Evolutionary conservation across 2,888 invertebrate species (phyloP), one percentile per base, ranked within the genome.

Genomic region (Mamestra brassicae): DNA sequence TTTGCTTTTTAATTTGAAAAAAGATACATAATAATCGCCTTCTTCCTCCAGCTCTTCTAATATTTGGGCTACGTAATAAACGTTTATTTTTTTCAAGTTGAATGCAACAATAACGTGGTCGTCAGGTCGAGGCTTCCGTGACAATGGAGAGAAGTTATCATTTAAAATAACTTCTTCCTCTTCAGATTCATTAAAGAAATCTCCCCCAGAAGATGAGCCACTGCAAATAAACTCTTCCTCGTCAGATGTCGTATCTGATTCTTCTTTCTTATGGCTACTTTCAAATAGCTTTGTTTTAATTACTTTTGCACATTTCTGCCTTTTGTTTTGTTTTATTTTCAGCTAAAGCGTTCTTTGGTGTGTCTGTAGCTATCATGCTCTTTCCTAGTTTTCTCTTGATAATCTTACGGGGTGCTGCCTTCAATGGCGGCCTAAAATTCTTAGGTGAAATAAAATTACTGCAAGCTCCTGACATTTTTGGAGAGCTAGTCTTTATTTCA

Each of bases 21-120:
- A 63, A 47, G 63, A 63, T 47, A 63, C 63, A 63, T 63, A 47
- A 38, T 60, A 60, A 60, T 38, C 60, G 60, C 60, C 15, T 60
- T 60, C 60, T n/a, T 60, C 17, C 38, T 60, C 60, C 60, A 38
- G 4, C 17, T 60, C 38, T 60, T 60, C 38, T 60, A 60, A 60
- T 4, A 60, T 60, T 60, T 60, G 54, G 0, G 54, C n/a, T 54
- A 54, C 54, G n/a, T 54, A 54, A 10, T 54, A 54, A 54, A 54
- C 54, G 8, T 54, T 3, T 0, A 3, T 54, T n/a, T 54, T 54
- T 54, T 54, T 54, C 8, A 54, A 0, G 1, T 2, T 61, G 38
- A 61, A 61, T 38, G 61, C 61, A 42, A 42, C 38, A 61, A 61
- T 61, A 2, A 61, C 61, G 38, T 61, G 38, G 17, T 61, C 61